phyloP scores from a whole-genome alignment of 2,113 vertebrate species.

The Fulica atra region DNA sequence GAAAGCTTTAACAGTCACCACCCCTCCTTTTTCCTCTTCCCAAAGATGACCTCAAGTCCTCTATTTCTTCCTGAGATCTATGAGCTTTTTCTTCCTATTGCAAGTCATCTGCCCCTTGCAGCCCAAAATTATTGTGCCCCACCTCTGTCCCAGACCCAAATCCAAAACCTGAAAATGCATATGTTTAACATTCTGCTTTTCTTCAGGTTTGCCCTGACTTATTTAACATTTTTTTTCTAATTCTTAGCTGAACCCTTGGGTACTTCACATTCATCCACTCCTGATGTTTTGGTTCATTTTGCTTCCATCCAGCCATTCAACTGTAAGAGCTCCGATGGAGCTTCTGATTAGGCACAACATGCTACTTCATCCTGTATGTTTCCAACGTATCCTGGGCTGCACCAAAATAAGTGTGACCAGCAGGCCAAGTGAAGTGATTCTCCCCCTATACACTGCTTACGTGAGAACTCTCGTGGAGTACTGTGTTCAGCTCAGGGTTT shows the following conservation, averaged over 20 bases:
- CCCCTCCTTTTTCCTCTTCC: accelerated
- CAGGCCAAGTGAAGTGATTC: too few species aligned
- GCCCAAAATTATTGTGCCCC: not conserved
- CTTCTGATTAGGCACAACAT: not conserved
- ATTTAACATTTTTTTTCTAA: not conserved
- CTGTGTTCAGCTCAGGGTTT: too few species aligned
- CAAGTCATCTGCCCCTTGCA: not conserved
- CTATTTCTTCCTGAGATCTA: not conserved
- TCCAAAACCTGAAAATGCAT: not conserved
- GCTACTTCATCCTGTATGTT: not conserved
- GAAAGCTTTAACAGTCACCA: not conserved
- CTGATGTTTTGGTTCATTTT: not conserved
- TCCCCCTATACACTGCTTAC: too few species aligned
- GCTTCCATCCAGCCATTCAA: not conserved
- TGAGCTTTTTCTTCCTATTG: not conserved
- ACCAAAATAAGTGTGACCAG: too few species aligned
- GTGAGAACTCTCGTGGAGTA: too few species aligned
- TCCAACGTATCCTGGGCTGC: too few species aligned
- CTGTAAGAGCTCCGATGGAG: not conserved
- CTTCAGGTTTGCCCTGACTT: not conserved
- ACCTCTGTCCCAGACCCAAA: accelerated
- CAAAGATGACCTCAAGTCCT: not conserved
- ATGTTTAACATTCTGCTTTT: not conserved
- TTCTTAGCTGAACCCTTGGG: not conserved
- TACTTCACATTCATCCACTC: not conserved